These are phyloP conservation scores for Biston stratarius DNA, from an alignment of 2,888 invertebrate species.

Conservation along the genomic window DNA sequence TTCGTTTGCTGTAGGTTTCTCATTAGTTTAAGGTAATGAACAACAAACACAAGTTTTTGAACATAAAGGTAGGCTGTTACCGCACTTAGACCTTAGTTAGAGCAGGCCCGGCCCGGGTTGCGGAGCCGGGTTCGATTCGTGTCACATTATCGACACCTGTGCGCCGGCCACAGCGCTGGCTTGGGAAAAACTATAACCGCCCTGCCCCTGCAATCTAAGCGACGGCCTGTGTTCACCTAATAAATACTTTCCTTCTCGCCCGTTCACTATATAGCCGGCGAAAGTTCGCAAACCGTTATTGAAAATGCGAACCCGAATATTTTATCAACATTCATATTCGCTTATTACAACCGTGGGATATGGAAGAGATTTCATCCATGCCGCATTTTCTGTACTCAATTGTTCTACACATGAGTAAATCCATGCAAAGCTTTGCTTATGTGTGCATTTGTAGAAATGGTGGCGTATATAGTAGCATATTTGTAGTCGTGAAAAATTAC, in stretches of 20 bases:
- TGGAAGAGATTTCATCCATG: conserved; percentile 37
- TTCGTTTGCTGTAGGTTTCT: neutral
- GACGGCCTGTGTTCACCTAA: conserved; percentile 78
- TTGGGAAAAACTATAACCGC: conserved; percentile 61
- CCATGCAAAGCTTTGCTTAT: neutral
- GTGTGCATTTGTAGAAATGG: neutral
- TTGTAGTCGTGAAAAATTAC: neutral
- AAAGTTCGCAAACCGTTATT: conserved; percentile 73
- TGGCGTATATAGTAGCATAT: neutral
- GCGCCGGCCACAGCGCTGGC: conserved; percentile 68
- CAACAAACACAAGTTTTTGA: conserved; percentile 28
- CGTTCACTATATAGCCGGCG: conserved; percentile 65
- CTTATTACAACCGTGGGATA: conserved; percentile 46
- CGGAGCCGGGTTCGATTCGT: conserved; percentile 70
- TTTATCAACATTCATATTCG: conserved; percentile 57
- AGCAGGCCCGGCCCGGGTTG: conserved; percentile 53
- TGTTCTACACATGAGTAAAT: conserved; percentile 18
- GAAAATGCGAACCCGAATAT: conserved; percentile 69
- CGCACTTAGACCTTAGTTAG: conserved; percentile 41
- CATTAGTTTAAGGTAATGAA: conserved; percentile 28
- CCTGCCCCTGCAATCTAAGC: conserved; percentile 68
- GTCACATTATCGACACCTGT: conserved; percentile 80
- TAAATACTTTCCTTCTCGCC: conserved; percentile 76
- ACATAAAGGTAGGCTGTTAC: conserved; percentile 37
- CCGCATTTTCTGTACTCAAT: conserved; percentile 23